Conservation (phyloP, 2,797 vertebrate species). For the Aldrovandia affinis region DNA sequence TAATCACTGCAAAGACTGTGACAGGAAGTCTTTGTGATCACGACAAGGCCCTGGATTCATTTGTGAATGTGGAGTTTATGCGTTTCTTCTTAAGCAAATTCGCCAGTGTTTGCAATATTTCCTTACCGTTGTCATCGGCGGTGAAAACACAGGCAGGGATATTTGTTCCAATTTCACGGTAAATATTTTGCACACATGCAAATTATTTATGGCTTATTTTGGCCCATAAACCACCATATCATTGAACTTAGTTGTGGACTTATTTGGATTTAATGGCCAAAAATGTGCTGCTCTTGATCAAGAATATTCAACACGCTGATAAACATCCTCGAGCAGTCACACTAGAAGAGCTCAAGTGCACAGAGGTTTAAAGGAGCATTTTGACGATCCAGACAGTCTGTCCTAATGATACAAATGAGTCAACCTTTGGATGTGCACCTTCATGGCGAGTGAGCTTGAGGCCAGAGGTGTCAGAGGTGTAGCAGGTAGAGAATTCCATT, state of each 20-base stretch:
- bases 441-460: background rate
- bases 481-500: conserved; percentile 29
- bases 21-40: conserved; percentile 86
- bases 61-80: conserved; percentile 75
- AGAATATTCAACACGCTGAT: background rate
- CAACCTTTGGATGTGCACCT: background rate
- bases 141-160: background rate
- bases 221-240: background rate
- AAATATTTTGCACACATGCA: background rate
- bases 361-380: background rate
- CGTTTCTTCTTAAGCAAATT: conserved; percentile 67
- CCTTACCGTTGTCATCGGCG: conserved; percentile 49
- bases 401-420: background rate
- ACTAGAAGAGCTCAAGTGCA: background rate
- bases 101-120: conserved; percentile 17
- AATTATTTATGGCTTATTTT: background rate
- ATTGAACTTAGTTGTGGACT: background rate
- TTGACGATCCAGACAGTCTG: background rate
- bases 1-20: conserved; percentile 69
- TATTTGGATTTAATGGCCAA: background rate
- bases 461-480: background rate
- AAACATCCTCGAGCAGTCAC: background rate
- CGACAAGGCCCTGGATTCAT: conserved; percentile 80
- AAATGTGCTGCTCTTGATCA: background rate
- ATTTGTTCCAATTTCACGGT: conserved; percentile 1